These are phyloP conservation scores for Xiphorhynchus elegans DNA, from an alignment of 2,113 vertebrate genomes.

Conservation along the genomic window DNA sequence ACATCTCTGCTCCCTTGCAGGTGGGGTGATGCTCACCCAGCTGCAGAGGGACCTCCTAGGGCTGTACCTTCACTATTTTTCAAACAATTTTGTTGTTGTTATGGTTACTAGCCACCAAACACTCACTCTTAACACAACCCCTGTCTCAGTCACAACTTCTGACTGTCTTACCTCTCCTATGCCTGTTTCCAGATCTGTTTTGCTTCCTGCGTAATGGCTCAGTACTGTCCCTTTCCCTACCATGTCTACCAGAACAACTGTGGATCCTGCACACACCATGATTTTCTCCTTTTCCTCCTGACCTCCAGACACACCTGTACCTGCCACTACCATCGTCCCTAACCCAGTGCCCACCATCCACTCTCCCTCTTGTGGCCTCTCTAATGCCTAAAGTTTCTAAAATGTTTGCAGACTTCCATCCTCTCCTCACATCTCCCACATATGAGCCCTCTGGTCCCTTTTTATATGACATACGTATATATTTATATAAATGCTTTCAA, in stretches of 20 bases:
- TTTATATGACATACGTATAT: neutral
- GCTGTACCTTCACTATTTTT: neutral
- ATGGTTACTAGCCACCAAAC: neutral
- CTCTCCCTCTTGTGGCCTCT: neutral
- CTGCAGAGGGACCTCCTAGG: neutral
- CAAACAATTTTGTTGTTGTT: neutral
- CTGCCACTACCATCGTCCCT: neutral
- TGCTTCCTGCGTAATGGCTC: neutral
- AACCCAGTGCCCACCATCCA: fast-evolving
- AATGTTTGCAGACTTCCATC: neutral
- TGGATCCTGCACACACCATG: neutral
- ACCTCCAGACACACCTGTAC: neutral
- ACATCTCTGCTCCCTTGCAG: neutral
- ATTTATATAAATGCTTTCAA: neutral
- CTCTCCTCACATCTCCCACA: neutral
- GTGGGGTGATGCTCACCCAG: neutral
- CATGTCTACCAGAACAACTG: neutral
- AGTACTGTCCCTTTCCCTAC: neutral
- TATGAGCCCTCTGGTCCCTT: neutral
- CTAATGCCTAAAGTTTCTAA: neutral
- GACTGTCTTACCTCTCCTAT: neutral
- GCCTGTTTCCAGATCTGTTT: neutral
- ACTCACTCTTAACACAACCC: neutral
- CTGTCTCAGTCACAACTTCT: neutral
- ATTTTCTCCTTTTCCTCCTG: neutral